Base-by-base conservation (phyloP, 30 jellyfish, hydroid and myxozoan genomes). In the Calvadosia cruxmelitensis region DNA sequence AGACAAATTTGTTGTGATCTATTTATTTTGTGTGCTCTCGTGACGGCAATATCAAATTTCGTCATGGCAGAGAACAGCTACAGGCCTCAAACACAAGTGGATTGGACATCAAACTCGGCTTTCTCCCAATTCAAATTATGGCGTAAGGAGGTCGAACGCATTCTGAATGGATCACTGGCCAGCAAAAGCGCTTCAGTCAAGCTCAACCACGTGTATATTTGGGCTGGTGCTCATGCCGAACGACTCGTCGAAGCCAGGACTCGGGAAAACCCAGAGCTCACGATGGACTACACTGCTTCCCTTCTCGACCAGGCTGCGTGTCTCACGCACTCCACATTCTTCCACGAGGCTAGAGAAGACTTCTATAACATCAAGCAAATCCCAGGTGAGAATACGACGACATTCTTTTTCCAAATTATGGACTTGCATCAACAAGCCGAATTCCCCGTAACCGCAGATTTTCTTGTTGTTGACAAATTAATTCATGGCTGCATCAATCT, bases 401-500 rank as follows among this genome's bases (percentile, higher is more conserved):
- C 78, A 23, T 69, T 42, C 49, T 69, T 27, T 31, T 27, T 49
- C 49, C 49, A 53, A 24, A 69, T 42, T 50, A 34, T 69, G 67
- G 78, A 69, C 31, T 48, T 69, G 28, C 71, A 69, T 27, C 27
- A 52, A 35, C 78, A 69, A 69, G 78, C 78, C 28, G 49, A 69
- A 42, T 69, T 69, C 26, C 76, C 77, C 27, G 78, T 31, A 20
- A 69, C 35, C 71, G 42, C 71, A 50, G 24, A 34, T 31, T 69
- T 42, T 42, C 78, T 69, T 42, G 42, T 69, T 42, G 66, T 52
- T 3, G 49, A 69, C 42, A 69, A 69, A 69, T 71, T 69, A 36
- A 69, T 69, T 32, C 78, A 34, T 69, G 78, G 78, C 31, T 69
- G 75, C 66, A 69, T 27, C 72, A 69, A 69, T 48, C 33, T 69